These are phyloP conservation scores for Hydractinia symbiolongicarpus DNA, from an alignment of 30 jellyfish, hydroid and myxozoan genomes.

Conservation along the genomic window DNA sequence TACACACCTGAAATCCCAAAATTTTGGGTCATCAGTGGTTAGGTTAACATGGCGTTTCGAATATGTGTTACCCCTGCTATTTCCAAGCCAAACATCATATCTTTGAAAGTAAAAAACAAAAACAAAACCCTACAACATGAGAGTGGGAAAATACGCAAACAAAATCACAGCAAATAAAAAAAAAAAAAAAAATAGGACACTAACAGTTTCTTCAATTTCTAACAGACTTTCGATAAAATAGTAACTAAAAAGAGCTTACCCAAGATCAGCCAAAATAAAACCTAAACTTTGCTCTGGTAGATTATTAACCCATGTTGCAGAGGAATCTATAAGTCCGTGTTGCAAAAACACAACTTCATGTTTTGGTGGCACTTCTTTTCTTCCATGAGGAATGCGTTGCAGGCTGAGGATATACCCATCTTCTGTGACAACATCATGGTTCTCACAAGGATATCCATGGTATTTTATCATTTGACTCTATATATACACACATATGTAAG, in stretches of 20 bases:
- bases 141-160: too few relatives aligned
- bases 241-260: slow-evolving; percentile 9
- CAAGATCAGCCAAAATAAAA: slow-evolving; percentile 72
- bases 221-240: background rate
- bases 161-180: background rate
- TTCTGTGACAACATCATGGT: slow-evolving; percentile 57
- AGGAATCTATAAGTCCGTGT: slow-evolving; percentile 74
- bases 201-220: background rate
- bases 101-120: background rate
- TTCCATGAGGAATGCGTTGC: slow-evolving; percentile 90
- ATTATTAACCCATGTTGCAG: slow-evolving; percentile 67
- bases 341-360: slow-evolving; percentile 51
- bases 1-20: slow-evolving; percentile 65
- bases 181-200: background rate
- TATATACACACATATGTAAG: background rate
- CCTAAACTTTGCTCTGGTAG: slow-evolving; percentile 81
- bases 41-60: slow-evolving; percentile 57
- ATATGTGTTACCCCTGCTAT: slow-evolving; percentile 80
- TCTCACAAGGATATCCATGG: slow-evolving; percentile 85
- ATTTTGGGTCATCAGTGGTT: slow-evolving; percentile 44
- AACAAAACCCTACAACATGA: background rate
- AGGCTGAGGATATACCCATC: slow-evolving; percentile 86
- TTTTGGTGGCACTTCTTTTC: background rate
- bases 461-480: slow-evolving; percentile 62
- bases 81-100: slow-evolving; percentile 91